Conservation (phyloP, 2,113 vertebrate species). For the Phalacrocorax pelagicus region DNA sequence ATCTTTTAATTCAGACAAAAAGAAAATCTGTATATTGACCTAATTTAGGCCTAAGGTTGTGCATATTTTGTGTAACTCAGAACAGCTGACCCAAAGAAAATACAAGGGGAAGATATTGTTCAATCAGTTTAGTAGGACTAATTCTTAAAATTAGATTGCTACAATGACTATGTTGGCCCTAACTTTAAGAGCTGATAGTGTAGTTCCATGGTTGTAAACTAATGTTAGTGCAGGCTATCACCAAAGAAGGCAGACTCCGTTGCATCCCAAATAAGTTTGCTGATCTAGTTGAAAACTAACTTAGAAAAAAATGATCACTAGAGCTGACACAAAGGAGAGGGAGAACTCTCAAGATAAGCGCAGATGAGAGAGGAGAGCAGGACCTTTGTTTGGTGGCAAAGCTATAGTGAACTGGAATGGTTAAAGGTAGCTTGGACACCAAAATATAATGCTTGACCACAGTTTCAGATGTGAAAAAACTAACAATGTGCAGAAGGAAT, state of each 20-base stretch:
- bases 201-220: not conserved
- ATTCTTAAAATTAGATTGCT: not conserved
- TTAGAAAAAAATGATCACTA: not conserved
- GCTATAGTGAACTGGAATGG: not conserved
- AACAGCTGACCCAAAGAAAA: not conserved
- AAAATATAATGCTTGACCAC: not conserved
- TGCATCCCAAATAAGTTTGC: not conserved
- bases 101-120: not conserved
- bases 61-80: not conserved
- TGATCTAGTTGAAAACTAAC: not conserved
- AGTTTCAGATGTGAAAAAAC: not conserved
- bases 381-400: not conserved
- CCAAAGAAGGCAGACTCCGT: not conserved
- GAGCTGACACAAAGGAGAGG: not conserved
- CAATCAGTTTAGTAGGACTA: not conserved
- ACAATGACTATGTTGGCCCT: not conserved
- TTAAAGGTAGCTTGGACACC: not conserved
- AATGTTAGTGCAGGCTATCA: not conserved
- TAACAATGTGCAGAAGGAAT: not conserved
- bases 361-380: not conserved
- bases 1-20: not conserved
- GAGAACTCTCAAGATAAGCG: not conserved
- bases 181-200: not conserved
- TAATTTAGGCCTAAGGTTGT: not conserved
- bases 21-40: not conserved